Evolutionary conservation across 2,888 invertebrate species (phyloP), one percentile per base, ranked within the genome.

Genomic region (Pandemis cinnamomeana): DNA sequence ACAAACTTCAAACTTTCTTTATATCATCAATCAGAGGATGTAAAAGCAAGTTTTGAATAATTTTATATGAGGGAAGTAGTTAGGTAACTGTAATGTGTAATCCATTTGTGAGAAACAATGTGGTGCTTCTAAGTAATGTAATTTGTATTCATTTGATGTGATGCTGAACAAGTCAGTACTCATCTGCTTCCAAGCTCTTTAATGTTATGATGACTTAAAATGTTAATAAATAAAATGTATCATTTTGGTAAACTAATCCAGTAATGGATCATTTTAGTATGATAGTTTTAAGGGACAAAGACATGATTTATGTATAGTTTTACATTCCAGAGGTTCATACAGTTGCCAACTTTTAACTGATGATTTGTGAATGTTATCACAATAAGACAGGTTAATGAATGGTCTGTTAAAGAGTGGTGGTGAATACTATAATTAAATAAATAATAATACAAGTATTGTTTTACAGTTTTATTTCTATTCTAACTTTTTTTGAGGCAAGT

Each of bases 401-500:
- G 51, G 51, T 51, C 46, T 51, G 13, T n/a, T n/a, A n/a, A 48
- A 51, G 13, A 20, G 55, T 55, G 55, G 15, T 55, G 55, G 20
- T 55, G 55, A 55, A 15, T 53, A 55, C 20, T 15, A 20, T 10
- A 55, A n/a, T 61, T 6, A 0, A 67, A 53, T 51, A 67, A 66
- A 66, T 8, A 15, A 41, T 8, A 58, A 20, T 5, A 53, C 4
- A 44, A 44, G 44, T 44, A 27, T 27, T 5, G 1, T 8, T 53
- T 41, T 53, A 67, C 6, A 53, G 13, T 15, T 72, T 75, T 72
- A 74, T 60, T 76, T 75, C 77, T 72, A 69, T 58, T 64, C 68
- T 67, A 66, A 67, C 55, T 44, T 41, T 27, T 71, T 53, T 62
- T 46, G 27, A 71, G 69, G 42, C 27, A 68, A 76, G 71, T 83